Evolutionary conservation across 2,797 vertebrate species (phyloP), one percentile per base, ranked within the genome.

Genomic region (Lagocephalus sceleratus): DNA sequence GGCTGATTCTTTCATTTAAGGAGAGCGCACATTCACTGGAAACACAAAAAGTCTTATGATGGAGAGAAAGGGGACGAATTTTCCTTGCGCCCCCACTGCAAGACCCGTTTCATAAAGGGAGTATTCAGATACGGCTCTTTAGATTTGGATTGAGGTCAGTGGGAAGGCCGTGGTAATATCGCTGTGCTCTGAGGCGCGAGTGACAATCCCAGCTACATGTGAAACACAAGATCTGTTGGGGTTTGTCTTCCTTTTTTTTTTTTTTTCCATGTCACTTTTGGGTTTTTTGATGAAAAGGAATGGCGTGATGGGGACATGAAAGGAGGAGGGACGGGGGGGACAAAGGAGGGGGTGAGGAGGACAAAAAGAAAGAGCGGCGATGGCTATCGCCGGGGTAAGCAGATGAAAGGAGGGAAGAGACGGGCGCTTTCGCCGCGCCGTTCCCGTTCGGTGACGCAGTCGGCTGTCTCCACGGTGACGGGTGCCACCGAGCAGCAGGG

Each of bases 401-500:
- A 80, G 77, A 87, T 85, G 75, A 87, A 86, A 86, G 82, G 65
- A 78, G 63, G 74, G 74, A n/a, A 71, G 79, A 66, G 78, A 82
- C 72, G 74, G 70, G 47, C 15, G 40, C 16, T 79, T 79, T 84
- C 75, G 74, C 68, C 19, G 39, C 2, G 63, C 57, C 42, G 78
- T 83, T 86, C 74, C 77, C 77, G 79, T 83, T 81, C 72, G 85
- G 85, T 87, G 89, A 89, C 87, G 86, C 83, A 86, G 87, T 85
- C 87, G 83, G 75, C 69, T 65, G 63, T 90, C 82, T 87, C 87
- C 85, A 85, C 78, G 70, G 89, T 76, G 88, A 88, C 86, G 85
- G 87, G 83, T 85, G 82, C 82, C 78, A 78, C 78, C 78, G 84
- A 85, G 80, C 84, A 84, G 85, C 86, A 67, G 83, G 85, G 73